These are phyloP conservation scores for Pomatorhinus ruficollis DNA, from an alignment of 2,113 vertebrate species.

Conservation along the genomic window DNA sequence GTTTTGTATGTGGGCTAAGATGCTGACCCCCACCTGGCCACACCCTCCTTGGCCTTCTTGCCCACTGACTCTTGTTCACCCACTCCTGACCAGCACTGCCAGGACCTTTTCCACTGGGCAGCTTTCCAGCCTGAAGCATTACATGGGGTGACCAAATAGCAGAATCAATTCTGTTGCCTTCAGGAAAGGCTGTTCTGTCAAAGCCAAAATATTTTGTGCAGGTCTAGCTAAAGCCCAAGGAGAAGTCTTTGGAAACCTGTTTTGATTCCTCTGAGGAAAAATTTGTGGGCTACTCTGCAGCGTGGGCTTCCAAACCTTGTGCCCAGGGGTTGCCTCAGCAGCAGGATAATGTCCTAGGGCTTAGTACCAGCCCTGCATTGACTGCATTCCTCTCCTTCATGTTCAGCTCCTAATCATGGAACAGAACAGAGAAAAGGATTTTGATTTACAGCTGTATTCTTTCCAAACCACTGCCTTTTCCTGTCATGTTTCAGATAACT, in stretches of 20 bases:
- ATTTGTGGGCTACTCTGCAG: neutral
- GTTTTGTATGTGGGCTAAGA: neutral
- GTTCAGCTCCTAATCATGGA: neutral
- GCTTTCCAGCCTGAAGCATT: neutral
- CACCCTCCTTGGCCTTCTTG: neutral
- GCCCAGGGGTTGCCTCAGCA: neutral
- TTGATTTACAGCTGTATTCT: neutral
- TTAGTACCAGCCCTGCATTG: neutral
- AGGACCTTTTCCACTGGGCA: neutral
- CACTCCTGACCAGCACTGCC: accelerated
- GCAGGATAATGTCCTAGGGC: neutral
- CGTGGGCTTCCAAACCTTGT: neutral
- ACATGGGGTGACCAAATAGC: neutral
- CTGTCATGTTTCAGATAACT: neutral
- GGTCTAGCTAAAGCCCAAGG: neutral
- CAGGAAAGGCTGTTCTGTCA: neutral
- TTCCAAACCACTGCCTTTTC: neutral
- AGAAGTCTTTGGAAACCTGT: neutral
- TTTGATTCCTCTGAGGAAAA: neutral
- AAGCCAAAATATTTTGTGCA: neutral
- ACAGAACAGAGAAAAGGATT: neutral
- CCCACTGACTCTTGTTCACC: neutral
- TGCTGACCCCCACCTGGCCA: accelerated
- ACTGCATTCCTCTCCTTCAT: neutral
- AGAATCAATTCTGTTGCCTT: neutral